Base-by-base conservation (phyloP, 2,797 vertebrate species). In the Phyllotis vaccarum region DNA sequence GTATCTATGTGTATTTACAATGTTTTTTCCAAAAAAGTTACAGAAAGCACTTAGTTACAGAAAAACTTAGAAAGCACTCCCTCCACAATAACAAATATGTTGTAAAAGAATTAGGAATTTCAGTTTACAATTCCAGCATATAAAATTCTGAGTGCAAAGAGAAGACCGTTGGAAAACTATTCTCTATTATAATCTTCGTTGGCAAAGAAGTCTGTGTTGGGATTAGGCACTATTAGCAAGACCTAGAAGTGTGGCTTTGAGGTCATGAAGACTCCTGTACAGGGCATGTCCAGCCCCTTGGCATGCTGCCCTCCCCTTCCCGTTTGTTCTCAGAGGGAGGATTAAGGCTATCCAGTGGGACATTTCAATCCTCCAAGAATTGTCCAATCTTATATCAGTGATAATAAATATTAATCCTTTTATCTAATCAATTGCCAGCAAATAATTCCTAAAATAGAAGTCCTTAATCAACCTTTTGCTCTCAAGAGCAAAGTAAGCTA, bases 91-190 rank as follows among this genome's bases (percentile, higher is more conserved):
- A 52, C 2, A 56, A 95, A 96, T 54, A 82, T 90, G 43, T 31
- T 94, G 43, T 9, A 17, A 89, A 79, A 7, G 52, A 94, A 94
- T 86, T 64, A 86, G 74, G 72, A 88, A 83, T 93, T 95, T 75
- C 60, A 78, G 16, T 91, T 93, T 76, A 86, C 1, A 90, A 70
- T 40, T 90, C 64, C 80, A 93, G 14, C 66, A 66, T 54, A 92
- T 46, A 62, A 72, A 24, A 56, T 29, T 87, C 43, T 92, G 46
- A 92, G 56, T 29, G 54, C 60, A 83, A 96, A 93, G 14, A 34
- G 11, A 16, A 91, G 16, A 40, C 21, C 24, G 54, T 64, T 74
- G 54, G 54, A 86, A 89, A 88, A 79, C 31, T 92, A 64, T 91
- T 95, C 56, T 96, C 70, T 43, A 92, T 52, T 64, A 76, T 29